Base-by-base conservation (phyloP, 2,797 vertebrate genomes). In the Gephyroberyx darwinii region DNA sequence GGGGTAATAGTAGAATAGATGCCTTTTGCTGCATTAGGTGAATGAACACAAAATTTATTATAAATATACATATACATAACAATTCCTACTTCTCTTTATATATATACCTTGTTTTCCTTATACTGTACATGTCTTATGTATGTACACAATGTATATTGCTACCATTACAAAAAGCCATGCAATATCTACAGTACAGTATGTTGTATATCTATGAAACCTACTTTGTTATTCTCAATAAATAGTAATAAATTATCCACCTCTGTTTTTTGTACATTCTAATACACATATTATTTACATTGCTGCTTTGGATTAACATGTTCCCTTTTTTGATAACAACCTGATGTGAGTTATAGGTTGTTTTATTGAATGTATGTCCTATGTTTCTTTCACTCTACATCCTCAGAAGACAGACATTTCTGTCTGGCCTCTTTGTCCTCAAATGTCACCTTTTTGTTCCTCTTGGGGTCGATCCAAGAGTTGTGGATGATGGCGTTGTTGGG, bases 381-480 rank as follows among this genome's bases (percentile, higher is more conserved):
- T 69, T 76, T 79, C 33, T 26, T 75, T 91, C 69, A 93, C 77
- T 88, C 89, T 64, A 92, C 88, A 7, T 90, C 88, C 74, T 86
- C 90, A 20, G 92, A 90, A 86, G 96, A 96, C 87, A 97, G 93
- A 92, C 95, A 96, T 92, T 98, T 98, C 84, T 96, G 94, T 84
- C 91, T 93, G 75, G 95, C 93, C 67, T 97, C 95, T 26, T 95
- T 96, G 72, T 96, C 95, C 89, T 96, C 95, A 84, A 96, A 96
- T 51, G 95, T 94, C 81, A 97, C 94, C 85, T 96, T 96, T 93
- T 96, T 97, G 90, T 95, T 98, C 91, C 96, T 95, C 88, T 97
- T 96, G 84, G 96, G 96, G 82, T 98, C 96, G 70, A 98, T 96
- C 96, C 96, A 98, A 70, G 96, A 98, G 84, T 98, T 98, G 85